These are phyloP conservation scores for Venturia canescens DNA, from an alignment of 1,140 invertebrate species.

Conservation along the genomic window DNA sequence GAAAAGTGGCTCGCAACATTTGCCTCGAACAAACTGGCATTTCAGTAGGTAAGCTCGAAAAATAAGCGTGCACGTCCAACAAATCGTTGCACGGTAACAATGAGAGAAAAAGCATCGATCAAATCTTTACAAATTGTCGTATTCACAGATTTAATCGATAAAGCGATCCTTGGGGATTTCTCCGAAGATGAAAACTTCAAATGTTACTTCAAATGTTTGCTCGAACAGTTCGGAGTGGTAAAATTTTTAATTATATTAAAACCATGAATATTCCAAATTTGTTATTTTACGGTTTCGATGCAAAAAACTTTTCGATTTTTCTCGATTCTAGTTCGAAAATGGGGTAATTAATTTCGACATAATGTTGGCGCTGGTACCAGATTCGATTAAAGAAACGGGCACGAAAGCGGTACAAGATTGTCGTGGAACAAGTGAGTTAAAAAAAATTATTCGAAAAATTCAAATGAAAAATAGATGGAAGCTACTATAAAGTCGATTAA, in stretches of 20 bases:
- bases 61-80: not conserved
- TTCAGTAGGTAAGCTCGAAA: conserved; percentile 51
- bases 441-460: conserved; percentile 12
- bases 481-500: conserved; percentile 29
- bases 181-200: conserved; percentile 60
- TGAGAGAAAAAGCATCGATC: no score
- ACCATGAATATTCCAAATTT: conserved; percentile 10
- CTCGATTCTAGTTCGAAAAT: conserved; percentile 56
- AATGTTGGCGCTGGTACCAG: conserved; percentile 65
- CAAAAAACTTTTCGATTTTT: not conserved
- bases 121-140: not conserved
- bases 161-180: conserved; percentile 54
- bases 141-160: conserved; percentile 52
- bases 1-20: conserved; percentile 57
- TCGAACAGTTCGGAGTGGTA: conserved; percentile 62
- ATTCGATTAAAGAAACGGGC: conserved; percentile 55
- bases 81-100: no score
- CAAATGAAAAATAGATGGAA: conserved; percentile 1
- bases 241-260: conserved; percentile 6
- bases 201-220: conserved; percentile 72
- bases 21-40: conserved; percentile 63
- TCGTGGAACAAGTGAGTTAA: conserved; percentile 58
- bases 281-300: not conserved
- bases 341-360: conserved; percentile 69
- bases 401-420: conserved; percentile 63